Evolutionary conservation across 2,888 invertebrate genomes (phyloP), one percentile per base, ranked within the genome.

Genomic region (Pollenia labialis): DNA sequence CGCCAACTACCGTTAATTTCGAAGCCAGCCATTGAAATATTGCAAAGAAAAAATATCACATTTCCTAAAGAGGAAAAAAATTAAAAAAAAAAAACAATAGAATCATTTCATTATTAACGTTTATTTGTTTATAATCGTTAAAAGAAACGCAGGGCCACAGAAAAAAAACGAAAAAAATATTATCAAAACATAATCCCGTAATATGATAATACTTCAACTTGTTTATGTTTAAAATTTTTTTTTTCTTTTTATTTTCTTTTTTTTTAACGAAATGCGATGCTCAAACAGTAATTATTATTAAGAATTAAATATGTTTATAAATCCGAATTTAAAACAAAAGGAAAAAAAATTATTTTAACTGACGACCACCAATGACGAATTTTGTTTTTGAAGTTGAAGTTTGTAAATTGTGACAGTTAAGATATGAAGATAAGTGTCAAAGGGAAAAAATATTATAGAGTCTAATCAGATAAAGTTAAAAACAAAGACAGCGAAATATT

Each of bases 131-230:
- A 68, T 66, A 80, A 85, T 42, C 66, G 66, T 14, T 16, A 46
- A 48, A 84, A 72, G 44, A 79, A 60, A 71, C 42, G 58, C 52
- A 62, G 68, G 46, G 79, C 79, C 58, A 79, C n/a, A 68, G 56
- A 54, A 62, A 75, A 62, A 75, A 18, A 4, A 75, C 12, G 50
- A 32, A 68, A 76, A 60, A 71, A 0, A 60, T 82, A 77, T 72
- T 74, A 80, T 75, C 77, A 84, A 86, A 86, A 86, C 83, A 81
- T 84, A 83, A 87, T 87, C 74, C 81, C 81, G 87, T 87, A 87
- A 87, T 81, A 77, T 84, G 87, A 87, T 84, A 81, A 87, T 62
- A 79, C 81, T 74, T 84, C 84, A 87, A 87, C 84, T 87, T 81
- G 84, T 84, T 87, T 87, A 81, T 81, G 68, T 69, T 81, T 60